These are phyloP conservation scores for Poeciliopsis gracilis DNA, from an alignment of 2,797 vertebrate genomes.

Conservation along the genomic window DNA sequence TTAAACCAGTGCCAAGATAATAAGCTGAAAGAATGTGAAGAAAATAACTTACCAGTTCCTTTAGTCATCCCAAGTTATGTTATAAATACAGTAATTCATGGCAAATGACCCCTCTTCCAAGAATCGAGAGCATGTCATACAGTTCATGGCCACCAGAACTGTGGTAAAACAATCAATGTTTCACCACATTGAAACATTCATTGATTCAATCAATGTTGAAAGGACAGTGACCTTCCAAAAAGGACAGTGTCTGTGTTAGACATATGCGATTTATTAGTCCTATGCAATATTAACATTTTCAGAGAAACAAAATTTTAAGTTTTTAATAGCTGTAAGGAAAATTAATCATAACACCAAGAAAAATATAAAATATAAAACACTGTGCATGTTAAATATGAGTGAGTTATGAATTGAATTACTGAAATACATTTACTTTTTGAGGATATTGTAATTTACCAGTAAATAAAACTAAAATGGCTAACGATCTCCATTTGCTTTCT, in stretches of 20 bases:
- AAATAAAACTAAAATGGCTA: background rate
- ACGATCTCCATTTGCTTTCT: constrained; percentile 17
- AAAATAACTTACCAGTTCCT: background rate
- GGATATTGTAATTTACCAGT: background rate
- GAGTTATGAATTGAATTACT: background rate
- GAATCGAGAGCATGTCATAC: background rate
- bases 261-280: background rate
- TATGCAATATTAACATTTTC: background rate
- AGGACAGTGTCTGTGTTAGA: background rate
- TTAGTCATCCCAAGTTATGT: background rate
- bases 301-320: background rate
- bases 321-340: background rate
- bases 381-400: background rate
- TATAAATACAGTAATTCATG: background rate
- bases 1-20: background rate
- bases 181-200: too few species aligned
- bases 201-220: too few species aligned
- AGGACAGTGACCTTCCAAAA: too few species aligned
- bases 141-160: too few species aligned
- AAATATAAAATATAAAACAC: background rate
- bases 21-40: background rate
- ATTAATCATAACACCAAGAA: background rate
- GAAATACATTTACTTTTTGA: background rate
- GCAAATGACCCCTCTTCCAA: background rate
- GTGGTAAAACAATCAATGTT: too few species aligned